Evolutionary conservation across 2,113 vertebrate genomes (phyloP), one percentile per base, ranked within the genome.

Genomic region (Hydropotes inermis): DNA sequence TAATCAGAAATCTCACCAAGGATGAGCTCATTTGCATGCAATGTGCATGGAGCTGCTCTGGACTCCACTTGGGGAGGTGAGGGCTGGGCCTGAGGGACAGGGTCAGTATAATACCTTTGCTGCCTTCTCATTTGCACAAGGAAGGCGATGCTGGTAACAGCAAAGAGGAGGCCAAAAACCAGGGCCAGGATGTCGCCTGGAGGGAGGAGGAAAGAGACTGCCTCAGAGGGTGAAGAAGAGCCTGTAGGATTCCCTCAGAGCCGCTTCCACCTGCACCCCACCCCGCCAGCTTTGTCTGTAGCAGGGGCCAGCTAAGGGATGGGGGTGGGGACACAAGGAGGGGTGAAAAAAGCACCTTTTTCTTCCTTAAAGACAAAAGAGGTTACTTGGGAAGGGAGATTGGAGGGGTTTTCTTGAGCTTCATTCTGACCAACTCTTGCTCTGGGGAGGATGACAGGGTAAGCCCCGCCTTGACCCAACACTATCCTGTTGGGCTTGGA

Each of bases 111-210:
- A 36, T 98, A 98, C 97, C 0, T 0, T 45, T 94, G 98, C 92
- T 96, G 98, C 89, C 52, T 98, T 93, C 96, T 98, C 88, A 99
- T 97, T 16, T 99, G 99, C 47, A 99, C 87, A 23, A 99, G 88
- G 96, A 99, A 99, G 27, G 98, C 98, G 1, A 99, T 28, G 0
- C 98, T 96, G 0, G 98, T 99, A 81, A 97, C 7, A 1, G 96
- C 98, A 89, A 99, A 99, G 82, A 99, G 99, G 52, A 98, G 93
- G 47, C 99, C 99, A 0, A 99, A 99, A 76, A 99, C 96, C 79
- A 98, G 93, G 0, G 99, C 99, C 96, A 99, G 93, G 89, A 99
- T 98, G 0, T 99, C 98, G 50, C 99, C 99, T 99, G 96, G 54
- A 94, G 67, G 92, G 17, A 93, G 0, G 0, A 21, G 0, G 0